These are phyloP conservation scores for Sparidentex hasta DNA, from an alignment of 2,797 vertebrate species.

Conservation along the genomic window DNA sequence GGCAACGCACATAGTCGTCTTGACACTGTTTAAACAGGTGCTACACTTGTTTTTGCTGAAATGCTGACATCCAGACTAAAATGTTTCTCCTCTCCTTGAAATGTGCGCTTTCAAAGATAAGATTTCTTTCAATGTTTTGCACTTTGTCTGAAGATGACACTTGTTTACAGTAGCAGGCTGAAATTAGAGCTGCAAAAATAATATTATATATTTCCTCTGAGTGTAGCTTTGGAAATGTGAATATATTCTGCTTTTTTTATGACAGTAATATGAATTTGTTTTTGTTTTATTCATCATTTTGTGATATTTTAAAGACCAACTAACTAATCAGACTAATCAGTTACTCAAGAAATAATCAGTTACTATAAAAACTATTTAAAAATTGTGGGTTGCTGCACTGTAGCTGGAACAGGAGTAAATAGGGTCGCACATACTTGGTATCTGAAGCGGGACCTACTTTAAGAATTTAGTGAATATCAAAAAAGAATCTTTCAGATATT, in stretches of 20 bases:
- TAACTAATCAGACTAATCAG: too few relatives aligned
- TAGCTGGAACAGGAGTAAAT: not conserved
- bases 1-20: slow-evolving; percentile 16
- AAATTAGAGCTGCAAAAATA: not conserved
- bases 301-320: too few relatives aligned
- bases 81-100: not conserved
- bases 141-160: not conserved
- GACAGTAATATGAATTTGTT: too few relatives aligned
- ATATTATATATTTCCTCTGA: too few relatives aligned
- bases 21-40: not conserved
- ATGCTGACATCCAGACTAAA: not conserved
- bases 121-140: not conserved
- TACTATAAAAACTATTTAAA: too few relatives aligned
- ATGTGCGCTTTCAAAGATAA: not conserved
- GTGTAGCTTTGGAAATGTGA: too few relatives aligned
- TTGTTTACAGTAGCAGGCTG: not conserved
- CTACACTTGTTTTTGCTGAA: not conserved
- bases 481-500: not conserved
- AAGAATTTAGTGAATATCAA: not conserved
- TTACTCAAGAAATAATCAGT: too few relatives aligned
- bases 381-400: too few relatives aligned
- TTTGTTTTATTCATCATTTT: too few relatives aligned
- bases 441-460: not conserved
- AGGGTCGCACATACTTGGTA: not conserved
- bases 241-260: too few relatives aligned